Base-by-base conservation (phyloP, 2,888 invertebrate species). In the Harpalus rufipes region DNA sequence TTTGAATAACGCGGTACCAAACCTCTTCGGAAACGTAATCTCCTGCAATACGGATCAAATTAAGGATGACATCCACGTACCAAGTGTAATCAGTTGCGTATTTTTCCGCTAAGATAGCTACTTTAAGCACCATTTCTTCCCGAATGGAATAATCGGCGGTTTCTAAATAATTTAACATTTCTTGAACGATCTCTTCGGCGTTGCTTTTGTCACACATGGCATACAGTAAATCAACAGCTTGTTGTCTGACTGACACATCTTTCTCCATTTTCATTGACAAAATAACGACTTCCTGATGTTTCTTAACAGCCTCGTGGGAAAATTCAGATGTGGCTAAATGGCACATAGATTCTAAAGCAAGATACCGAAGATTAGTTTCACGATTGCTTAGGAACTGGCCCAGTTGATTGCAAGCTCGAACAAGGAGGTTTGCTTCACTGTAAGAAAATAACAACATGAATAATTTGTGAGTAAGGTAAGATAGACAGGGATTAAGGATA, bases 151-250 rank as follows among this genome's bases (percentile, higher is more conserved):
- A 99, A 92, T 99, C 99, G 84, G 99, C 99, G 25, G 99, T 98
- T 93, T 99, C 99, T 88, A 99, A 93, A 91, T 99, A 99, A 90
- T 98, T 97, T 88, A 99, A 93, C 99, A 99, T 99, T 92, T 99
- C 99, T 90, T 98, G 98, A 6, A 99, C 99, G 90, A 99, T 99
- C 92, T 99, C 98, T 91, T 98, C 98, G 21, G 99, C 98, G 92
- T 99, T 99, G 87, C 97, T 97, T 90, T 98, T 97, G 92, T 99
- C 99, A 92, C 99, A 99, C 99, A 99, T 99, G 61, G 99, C 99
- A 92, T 99, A 99, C 1, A 99, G 92, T 85, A 99, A 93, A 92
- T 99, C 99, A 1, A 99, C 99, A 81, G 99, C 99, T 90, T 99
- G 96, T 90, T 99, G 99, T 87, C 99, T 93, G 0, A 99, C 99